Percentiles rank a stretch among this genome's conserved stretches.
Conservation (phyloP, 2,888 invertebrate genomes). For the Endotricha flammealis region DNA sequence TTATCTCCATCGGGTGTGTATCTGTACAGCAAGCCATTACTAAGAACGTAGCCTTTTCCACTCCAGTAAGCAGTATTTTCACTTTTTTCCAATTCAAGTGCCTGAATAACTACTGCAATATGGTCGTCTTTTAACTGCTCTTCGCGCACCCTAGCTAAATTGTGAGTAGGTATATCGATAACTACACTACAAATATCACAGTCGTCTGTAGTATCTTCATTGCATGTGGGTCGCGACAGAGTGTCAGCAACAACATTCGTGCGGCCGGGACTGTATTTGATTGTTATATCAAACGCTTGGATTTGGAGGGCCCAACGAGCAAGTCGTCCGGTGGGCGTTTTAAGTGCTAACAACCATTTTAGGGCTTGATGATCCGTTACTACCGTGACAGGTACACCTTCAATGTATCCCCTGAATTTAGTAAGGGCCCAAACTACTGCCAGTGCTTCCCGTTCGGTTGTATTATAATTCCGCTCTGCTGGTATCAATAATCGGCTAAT, state of each 20-base stretch:
- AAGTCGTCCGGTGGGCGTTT: slow-evolving; percentile 2
- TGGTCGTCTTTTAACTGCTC: slow-evolving; percentile 1
- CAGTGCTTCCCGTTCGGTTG: slow-evolving; percentile 15
- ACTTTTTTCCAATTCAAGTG: background rate
- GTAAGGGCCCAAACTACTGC: slow-evolving; percentile 11
- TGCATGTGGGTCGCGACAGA: background rate
- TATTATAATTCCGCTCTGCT: slow-evolving; percentile 39
- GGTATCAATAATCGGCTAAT: slow-evolving; percentile 18
- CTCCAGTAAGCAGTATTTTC: too few relatives aligned
- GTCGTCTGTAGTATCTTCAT: background rate
- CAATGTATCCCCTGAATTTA: slow-evolving; percentile 13
- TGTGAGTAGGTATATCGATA: background rate
- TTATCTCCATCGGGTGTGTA: too few relatives aligned
- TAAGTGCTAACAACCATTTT: slow-evolving; percentile 8
- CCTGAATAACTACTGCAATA: background rate
- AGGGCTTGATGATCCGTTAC: slow-evolving; percentile 10
- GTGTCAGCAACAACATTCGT: slow-evolving; percentile 1
- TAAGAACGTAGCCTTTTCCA: too few relatives aligned
- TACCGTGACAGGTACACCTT: slow-evolving; percentile 5
- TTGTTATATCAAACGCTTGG: slow-evolving; percentile 1
- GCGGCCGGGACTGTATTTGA: background rate
- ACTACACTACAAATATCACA: background rate
- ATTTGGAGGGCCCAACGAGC: slow-evolving; percentile 1
- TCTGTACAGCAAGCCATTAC: too few relatives aligned
- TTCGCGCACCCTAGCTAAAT: background rate